Conservation (phyloP, 2,113 vertebrate species). For the Candoia aspera region DNA sequence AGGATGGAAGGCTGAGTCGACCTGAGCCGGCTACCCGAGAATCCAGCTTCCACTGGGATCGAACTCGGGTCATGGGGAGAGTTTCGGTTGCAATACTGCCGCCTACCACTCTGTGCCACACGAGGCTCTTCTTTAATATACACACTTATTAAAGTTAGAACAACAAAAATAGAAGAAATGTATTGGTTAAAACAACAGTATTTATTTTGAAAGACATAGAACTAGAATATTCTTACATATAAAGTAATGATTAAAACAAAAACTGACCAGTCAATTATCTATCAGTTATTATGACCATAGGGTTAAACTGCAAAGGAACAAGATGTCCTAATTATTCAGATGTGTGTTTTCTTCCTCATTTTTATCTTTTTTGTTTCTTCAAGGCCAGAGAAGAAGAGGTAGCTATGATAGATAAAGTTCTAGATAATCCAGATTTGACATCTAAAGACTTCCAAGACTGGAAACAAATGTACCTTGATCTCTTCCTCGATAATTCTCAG, state of each 20-base stretch:
- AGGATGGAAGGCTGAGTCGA: no score
- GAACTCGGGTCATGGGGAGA: no score
- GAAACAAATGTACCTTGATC: conserved; percentile 93
- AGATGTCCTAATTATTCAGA: not conserved
- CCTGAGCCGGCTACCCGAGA: no score
- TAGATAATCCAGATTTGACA: conserved; percentile 91
- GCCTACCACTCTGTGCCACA: no score
- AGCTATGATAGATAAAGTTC: conserved; percentile 93
- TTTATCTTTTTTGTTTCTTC: conserved; percentile 73
- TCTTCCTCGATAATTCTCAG: conserved; percentile 85
- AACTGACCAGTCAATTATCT: not conserved
- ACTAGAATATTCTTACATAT: not conserved
- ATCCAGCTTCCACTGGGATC: no score
- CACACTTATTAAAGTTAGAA: not conserved
- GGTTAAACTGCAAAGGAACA: no score
- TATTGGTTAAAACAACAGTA: not conserved
- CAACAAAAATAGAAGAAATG: not conserved
- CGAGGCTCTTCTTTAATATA: no score
- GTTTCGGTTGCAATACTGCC: no score
- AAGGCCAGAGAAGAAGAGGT: conserved; percentile 99
- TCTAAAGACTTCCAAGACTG: conserved; percentile 97
- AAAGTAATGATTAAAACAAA: not conserved
- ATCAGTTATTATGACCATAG: not conserved
- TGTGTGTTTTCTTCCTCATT: conserved; percentile 17
- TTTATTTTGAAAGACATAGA: not conserved